Conservation (phyloP, 2,797 vertebrate genomes). For the Carapus acus region DNA sequence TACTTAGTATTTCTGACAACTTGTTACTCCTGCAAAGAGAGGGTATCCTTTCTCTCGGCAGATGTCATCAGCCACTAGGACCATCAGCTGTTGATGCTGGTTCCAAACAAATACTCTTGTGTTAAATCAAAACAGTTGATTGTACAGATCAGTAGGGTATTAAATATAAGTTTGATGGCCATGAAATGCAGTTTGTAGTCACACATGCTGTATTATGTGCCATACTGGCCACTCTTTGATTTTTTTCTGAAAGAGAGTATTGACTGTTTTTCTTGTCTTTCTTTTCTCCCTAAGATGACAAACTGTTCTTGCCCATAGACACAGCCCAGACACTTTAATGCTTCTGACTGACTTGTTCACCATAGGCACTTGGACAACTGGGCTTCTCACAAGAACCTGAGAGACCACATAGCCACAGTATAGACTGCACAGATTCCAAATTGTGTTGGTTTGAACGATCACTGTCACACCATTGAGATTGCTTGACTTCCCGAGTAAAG, state of each 20-base stretch:
- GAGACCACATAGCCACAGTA: conserved; percentile 46
- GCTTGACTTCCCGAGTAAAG: conserved; percentile 66
- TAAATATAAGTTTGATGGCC: conserved; percentile 29
- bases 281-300: conserved; percentile 25
- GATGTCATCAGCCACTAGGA: too few relatives aligned
- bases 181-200: conserved; percentile 33
- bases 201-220: conserved; percentile 20
- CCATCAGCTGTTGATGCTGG: too few relatives aligned
- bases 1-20: too few relatives aligned
- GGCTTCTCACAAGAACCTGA: conserved; percentile 56
- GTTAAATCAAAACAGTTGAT: too few relatives aligned
- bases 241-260: conserved; percentile 37
- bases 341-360: conserved; percentile 55
- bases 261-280: conserved; percentile 38
- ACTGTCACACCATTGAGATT: conserved; percentile 34
- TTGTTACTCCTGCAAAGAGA: too few relatives aligned
- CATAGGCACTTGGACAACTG: conserved; percentile 78
- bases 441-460: conserved; percentile 33
- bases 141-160: conserved; percentile 24
- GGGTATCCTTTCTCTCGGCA: too few relatives aligned
- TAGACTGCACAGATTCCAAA: conserved; percentile 38
- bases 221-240: conserved; percentile 18
- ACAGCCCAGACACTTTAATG: conserved; percentile 34
- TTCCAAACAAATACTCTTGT: too few relatives aligned
- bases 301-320: conserved; percentile 30